These are phyloP conservation scores for Ochotona curzoniae DNA, from an alignment of 2,113 vertebrate species.

Conservation along the genomic window DNA sequence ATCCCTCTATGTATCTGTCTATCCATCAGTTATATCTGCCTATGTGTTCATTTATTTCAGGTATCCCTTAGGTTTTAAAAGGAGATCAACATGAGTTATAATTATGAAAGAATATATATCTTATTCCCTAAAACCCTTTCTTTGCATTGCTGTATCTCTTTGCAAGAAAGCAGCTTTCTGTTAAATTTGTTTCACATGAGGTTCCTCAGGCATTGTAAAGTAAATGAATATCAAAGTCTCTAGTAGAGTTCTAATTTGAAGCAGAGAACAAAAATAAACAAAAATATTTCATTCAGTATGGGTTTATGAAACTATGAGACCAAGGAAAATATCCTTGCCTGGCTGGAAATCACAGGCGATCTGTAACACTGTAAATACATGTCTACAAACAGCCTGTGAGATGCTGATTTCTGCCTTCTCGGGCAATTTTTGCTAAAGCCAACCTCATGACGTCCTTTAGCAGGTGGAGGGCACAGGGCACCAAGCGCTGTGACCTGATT, in stretches of 20 bases:
- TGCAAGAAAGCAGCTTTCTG: background rate
- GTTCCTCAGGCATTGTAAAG: constrained; percentile 16
- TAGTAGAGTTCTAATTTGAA: background rate
- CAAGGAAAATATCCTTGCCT: background rate
- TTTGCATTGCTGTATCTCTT: background rate
- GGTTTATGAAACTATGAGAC: background rate
- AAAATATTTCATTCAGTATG: background rate
- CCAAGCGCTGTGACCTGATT: background rate
- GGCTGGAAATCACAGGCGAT: background rate
- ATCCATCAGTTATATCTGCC: too few species aligned
- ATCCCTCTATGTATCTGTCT: background rate
- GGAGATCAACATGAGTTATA: background rate
- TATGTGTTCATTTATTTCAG: background rate
- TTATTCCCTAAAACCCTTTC: background rate
- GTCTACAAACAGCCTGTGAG: background rate
- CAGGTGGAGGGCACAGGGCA: background rate
- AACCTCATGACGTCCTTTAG: background rate
- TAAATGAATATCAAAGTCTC: constrained; percentile 2
- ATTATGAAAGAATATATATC: constrained; percentile 2
- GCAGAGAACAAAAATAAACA: background rate
- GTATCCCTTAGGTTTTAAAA: constrained; percentile 18
- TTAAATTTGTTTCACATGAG: background rate
- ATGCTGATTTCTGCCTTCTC: background rate
- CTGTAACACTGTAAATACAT: constrained; percentile 9
- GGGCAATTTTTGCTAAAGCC: background rate